These are phyloP conservation scores for Morbakka virulenta DNA, from an alignment of 30 jellyfish, hydroid and myxozoan genomes.

Conservation along the genomic window DNA sequence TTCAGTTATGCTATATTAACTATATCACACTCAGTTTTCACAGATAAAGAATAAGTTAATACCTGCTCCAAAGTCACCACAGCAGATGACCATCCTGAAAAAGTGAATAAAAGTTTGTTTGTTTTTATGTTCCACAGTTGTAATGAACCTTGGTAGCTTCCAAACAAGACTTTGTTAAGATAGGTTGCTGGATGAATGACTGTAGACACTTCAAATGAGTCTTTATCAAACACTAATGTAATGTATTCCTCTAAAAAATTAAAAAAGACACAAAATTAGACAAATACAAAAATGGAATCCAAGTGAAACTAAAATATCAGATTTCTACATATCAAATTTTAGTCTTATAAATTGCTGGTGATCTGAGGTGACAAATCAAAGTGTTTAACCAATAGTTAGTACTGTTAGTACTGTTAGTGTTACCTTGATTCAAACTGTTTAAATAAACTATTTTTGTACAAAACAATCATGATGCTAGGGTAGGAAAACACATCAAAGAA, in stretches of 20 bases:
- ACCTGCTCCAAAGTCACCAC: slow-evolving; percentile 84
- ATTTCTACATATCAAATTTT: background rate
- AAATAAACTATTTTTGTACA: too few relatives aligned
- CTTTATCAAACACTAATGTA: slow-evolving; percentile 54
- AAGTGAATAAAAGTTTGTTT: slow-evolving; percentile 66
- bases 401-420: too few relatives aligned
- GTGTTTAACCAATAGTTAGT: too few relatives aligned
- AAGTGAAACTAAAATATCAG: background rate
- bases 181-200: slow-evolving; percentile 88
- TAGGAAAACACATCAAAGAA: too few relatives aligned
- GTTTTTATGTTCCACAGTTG: slow-evolving; percentile 89
- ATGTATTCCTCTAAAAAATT: slow-evolving; percentile 58
- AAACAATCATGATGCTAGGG: too few relatives aligned
- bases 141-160: slow-evolving; percentile 82
- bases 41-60: background rate
- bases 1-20: too few relatives aligned
- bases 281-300: too few relatives aligned
- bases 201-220: slow-evolving; percentile 64
- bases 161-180: slow-evolving; percentile 78
- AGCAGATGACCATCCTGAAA: slow-evolving; percentile 88
- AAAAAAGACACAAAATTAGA: too few relatives aligned
- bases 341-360: too few relatives aligned
- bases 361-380: too few relatives aligned
- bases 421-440: too few relatives aligned
- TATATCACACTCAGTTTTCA: too few relatives aligned